phyloP scores from a whole-genome alignment of 2,888 invertebrate species.

The Dasypolia templi region DNA sequence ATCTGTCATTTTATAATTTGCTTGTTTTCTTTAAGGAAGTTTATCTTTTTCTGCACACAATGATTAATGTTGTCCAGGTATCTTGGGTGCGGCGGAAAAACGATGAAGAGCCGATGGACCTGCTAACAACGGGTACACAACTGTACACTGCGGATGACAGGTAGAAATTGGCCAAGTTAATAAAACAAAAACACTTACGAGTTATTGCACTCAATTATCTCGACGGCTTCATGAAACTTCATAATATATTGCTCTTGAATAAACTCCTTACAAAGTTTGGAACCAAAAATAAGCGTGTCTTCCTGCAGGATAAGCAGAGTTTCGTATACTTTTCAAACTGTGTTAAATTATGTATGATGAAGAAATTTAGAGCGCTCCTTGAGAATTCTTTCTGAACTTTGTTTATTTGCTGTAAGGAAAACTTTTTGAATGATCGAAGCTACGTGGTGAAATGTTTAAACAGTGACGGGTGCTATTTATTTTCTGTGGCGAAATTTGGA shows the following conservation, averaged over 20 bases:
- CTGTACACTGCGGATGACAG: slow-evolving; percentile 87
- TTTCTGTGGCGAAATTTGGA: background rate
- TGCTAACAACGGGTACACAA: slow-evolving; percentile 87
- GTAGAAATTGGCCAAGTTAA: slow-evolving; percentile 66
- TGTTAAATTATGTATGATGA: slow-evolving; percentile 56
- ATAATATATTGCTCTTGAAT: slow-evolving; percentile 61
- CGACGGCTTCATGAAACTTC: slow-evolving; percentile 53
- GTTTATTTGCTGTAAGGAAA: slow-evolving; percentile 35
- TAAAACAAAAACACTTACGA: slow-evolving; percentile 51
- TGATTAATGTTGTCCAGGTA: slow-evolving; percentile 72
- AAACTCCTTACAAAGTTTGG: slow-evolving; percentile 53
- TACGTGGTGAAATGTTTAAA: slow-evolving; percentile 32
- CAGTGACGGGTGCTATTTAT: slow-evolving; percentile 11
- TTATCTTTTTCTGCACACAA: slow-evolving; percentile 33
- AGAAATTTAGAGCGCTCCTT: slow-evolving; percentile 47
- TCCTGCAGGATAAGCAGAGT: slow-evolving; percentile 51
- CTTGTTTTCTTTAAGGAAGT: slow-evolving; percentile 22
- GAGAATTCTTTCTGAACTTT: slow-evolving; percentile 51
- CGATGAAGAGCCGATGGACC: slow-evolving; percentile 85
- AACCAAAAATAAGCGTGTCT: slow-evolving; percentile 55
- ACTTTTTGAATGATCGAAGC: slow-evolving; percentile 44
- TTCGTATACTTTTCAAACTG: slow-evolving; percentile 55
- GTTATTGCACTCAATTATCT: slow-evolving; percentile 55
- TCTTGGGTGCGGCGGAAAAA: slow-evolving; percentile 89
- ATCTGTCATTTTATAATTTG: slow-evolving; percentile 51